A percentile compares a stretch with the other conserved stretches of the same genome.
These are phyloP conservation scores for Cephalopachus bancanus DNA, from an alignment of 2,797 vertebrate species.

Conservation along the genomic window DNA sequence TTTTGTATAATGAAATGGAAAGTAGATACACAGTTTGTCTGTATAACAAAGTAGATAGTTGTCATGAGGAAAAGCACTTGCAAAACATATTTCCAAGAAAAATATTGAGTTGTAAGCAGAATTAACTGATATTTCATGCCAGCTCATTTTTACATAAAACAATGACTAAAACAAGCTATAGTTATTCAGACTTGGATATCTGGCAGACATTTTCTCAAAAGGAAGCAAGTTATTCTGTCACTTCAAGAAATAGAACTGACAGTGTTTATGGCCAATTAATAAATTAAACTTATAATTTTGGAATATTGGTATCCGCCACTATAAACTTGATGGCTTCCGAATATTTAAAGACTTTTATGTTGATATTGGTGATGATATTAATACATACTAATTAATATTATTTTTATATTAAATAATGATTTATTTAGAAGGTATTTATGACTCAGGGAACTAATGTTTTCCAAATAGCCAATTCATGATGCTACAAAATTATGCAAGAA, in stretches of 20 bases:
- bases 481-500: not conserved
- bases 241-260: not conserved
- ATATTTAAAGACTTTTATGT: not conserved
- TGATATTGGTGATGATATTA: not conserved
- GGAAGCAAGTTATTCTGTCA: not conserved
- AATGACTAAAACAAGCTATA: not conserved
- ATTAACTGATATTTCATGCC: not conserved
- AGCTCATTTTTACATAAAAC: not conserved
- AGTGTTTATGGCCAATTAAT: not conserved
- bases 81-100: too few species aligned
- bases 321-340: too few species aligned
- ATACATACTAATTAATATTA: not conserved
- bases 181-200: too few species aligned
- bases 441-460: not conserved
- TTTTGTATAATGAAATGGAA: not conserved
- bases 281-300: not conserved
- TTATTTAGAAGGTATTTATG: not conserved
- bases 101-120: not conserved
- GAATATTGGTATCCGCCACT: not conserved
- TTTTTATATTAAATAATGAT: not conserved
- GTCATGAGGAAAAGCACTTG: not conserved
- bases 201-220: too few species aligned
- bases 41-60: not conserved
- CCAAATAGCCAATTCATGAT: not conserved
- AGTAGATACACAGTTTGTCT: not conserved